Percentiles rank a stretch among this genome's conserved stretches.
These are phyloP conservation scores for Drosophila putrida DNA, from an alignment of 2,888 invertebrate species.

Conservation along the genomic window DNA sequence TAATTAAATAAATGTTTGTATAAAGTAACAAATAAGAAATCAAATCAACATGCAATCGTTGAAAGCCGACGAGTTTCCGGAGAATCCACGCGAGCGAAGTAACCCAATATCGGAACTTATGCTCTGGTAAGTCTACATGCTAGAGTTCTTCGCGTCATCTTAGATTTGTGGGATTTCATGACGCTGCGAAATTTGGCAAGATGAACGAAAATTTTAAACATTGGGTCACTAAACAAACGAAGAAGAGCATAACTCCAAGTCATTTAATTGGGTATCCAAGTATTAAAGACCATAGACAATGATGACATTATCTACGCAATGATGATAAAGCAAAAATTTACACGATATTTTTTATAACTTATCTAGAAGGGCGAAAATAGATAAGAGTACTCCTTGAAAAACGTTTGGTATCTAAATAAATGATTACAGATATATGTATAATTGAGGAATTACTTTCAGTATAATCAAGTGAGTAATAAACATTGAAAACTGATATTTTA, in stretches of 20 bases:
- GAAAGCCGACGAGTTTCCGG: slow-evolving; percentile 85
- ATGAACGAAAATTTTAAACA: background rate
- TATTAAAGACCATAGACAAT: slow-evolving; percentile 4
- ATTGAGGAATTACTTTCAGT: slow-evolving; percentile 10
- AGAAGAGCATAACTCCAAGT: slow-evolving; percentile 7
- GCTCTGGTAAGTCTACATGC: slow-evolving; percentile 86
- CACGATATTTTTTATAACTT: slow-evolving; percentile 31
- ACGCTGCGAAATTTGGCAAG: background rate
- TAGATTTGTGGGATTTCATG: background rate
- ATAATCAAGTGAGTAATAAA: slow-evolving; percentile 14
- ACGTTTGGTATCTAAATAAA: slow-evolving; percentile 11
- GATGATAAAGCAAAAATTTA: slow-evolving; percentile 17
- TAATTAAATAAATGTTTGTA: slow-evolving; percentile 8
- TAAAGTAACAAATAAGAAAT: slow-evolving; percentile 23
- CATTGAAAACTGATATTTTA: slow-evolving; percentile 1
- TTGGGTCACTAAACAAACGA: background rate
- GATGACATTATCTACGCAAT: background rate
- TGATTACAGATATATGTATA: slow-evolving; percentile 1
- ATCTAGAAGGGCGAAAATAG: slow-evolving; percentile 26
- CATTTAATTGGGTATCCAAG: slow-evolving; percentile 5
- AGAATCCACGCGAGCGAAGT: slow-evolving; percentile 86
- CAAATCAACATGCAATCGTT: slow-evolving; percentile 80
- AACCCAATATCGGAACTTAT: slow-evolving; percentile 88
- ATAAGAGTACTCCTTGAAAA: slow-evolving; percentile 14
- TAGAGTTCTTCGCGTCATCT: background rate